Base-by-base conservation (phyloP, 1,140 invertebrate species). In the Cheumatopsyche charites region DNA sequence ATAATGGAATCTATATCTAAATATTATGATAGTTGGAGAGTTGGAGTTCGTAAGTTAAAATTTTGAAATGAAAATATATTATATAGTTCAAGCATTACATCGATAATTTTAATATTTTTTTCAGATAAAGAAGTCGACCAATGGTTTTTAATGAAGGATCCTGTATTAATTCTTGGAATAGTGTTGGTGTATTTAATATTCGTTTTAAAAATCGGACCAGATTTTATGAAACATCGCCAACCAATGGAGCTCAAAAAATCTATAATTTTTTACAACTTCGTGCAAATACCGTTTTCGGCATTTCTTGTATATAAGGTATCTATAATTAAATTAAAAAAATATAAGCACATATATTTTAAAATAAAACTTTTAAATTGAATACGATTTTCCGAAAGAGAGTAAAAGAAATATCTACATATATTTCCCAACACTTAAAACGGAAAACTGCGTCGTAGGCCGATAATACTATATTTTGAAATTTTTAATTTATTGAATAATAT, bases 231-330 rank as follows among this genome's bases (percentile, higher is more conserved):
- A 73, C 82, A 90, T 73, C 83, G 87, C 67, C 84, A 88, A 73
- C 86, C 90, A 0, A 88, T 87, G 70, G 78, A 86, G 1, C 81
- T 92, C 1, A 86, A 86, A 66, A 82, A 82, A 42, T 74, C 86
- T 0, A 80, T 92, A 62, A 85, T 91, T 29, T 71, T 86, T 21
- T 92, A 92, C 79, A 91, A 91, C 75, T 84, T 87, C 41, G 77
- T 82, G 6, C 84, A 89, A 79, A 84, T 89, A 1, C 12, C 87
- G 1, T 65, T 86, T 1, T 88, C 86, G 75, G 75, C 82, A 1
- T 85, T 84, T 52, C 81, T 89, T 21, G 79, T 86, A 41, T 73
- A 81, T 26, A 84, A 85, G 76, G 83, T 73, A 66, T 62, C 19
- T 7, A n/a, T n/a, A n/a, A n/a, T n/a, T 52, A 7, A 17, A n/a